phyloP scores from a whole-genome alignment of 2,113 vertebrate genomes.

The Toxostoma redivivum region DNA sequence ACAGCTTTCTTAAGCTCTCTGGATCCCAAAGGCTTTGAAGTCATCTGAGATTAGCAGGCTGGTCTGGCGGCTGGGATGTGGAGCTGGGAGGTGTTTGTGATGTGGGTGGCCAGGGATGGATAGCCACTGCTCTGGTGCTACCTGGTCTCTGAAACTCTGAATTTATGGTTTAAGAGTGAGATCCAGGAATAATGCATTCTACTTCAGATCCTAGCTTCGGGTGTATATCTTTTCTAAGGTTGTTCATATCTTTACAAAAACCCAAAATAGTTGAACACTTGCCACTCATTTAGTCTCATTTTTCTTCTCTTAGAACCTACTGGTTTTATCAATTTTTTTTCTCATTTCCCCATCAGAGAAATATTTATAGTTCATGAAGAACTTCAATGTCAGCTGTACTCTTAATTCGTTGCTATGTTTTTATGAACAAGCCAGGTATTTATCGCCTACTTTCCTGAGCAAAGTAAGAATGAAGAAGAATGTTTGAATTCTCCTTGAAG shows the following conservation, averaged over 20 bases:
- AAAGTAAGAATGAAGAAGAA: neutral
- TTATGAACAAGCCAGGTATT: neutral
- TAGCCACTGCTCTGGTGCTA: neutral
- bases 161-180: neutral
- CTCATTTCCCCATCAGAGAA: neutral
- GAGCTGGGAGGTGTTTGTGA: neutral
- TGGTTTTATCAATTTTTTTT: neutral
- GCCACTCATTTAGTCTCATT: neutral
- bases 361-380: neutral
- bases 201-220: neutral
- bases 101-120: neutral
- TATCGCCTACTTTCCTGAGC: neutral
- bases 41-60: neutral
- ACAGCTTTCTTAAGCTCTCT: neutral
- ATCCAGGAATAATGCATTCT: neutral
- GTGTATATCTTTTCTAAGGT: neutral
- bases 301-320: neutral
- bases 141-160: neutral
- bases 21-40: slow-evolving; percentile 31
- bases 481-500: neutral
- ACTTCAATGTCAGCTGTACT: neutral
- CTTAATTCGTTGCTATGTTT: neutral
- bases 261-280: neutral
- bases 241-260: neutral
- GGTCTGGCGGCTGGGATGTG: neutral